Evolutionary conservation across 2,113 vertebrate genomes (phyloP), one percentile per base, ranked within the genome.

Genomic region (Python bivittatus): DNA sequence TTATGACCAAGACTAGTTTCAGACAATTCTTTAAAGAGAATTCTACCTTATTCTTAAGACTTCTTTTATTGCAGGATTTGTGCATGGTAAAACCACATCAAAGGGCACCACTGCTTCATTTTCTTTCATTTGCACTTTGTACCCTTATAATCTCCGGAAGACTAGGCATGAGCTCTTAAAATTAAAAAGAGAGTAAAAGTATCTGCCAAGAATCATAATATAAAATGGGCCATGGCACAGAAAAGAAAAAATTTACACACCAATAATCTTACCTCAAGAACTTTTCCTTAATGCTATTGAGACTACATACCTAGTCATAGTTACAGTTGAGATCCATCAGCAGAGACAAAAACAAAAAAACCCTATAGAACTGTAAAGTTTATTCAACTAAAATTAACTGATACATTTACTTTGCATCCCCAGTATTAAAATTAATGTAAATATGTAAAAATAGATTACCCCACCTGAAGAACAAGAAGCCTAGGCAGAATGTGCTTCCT

Each of bases 91-190:
- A 88, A n/a, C 27, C 42, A 89, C 91, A 89, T 68, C 48, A n/a
- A 33, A 83, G 60, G 44, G 91, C 90, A 84, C 10, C 48, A 86
- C 54, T 87, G 84, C 93, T 91, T 93, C 91, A 88, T 91, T 93
- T 83, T 42, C 25, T 91, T 94, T 79, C 85, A 88, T 85, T 94
- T 93, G 42, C 84, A 92, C 86, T 93, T 61, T 27, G 90, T 33
- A 92, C 29, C 92, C 38, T 48, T 89, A 92, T 85, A 91, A 48
- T 64, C 61, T 87, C 27, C 56, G 22, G 12, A 25, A 92, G 91
- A 57, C 68, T 84, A 84, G 7, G 83, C 57, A 52, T 84, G 56
- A 92, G 83, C 86, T 88, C 29, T 84, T 61, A 64, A 88, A 54
- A 22, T 93, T 86, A 92, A 61, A 42, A 85, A 88, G 17, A 56